Evolutionary conservation across 1,140 invertebrate genomes (phyloP).

Genomic region (Venturia canescens): DNA sequence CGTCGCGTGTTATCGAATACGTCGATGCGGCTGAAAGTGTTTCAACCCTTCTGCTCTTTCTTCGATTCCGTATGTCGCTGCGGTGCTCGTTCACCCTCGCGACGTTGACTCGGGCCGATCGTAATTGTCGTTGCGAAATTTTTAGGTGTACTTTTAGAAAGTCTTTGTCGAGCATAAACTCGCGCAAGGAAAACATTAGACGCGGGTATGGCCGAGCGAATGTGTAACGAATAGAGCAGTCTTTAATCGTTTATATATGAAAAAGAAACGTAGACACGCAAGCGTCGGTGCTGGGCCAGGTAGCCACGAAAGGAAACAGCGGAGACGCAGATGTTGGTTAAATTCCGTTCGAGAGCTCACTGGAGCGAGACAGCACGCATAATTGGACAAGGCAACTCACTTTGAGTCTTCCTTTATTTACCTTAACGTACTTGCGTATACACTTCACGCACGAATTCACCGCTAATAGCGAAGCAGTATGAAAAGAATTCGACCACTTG

Average conservation of each 20-base stretch:
- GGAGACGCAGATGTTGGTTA: conserved; percentile 74
- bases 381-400: conserved; percentile 77
- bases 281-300: conserved; percentile 38
- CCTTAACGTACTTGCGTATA: conserved; percentile 46
- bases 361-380: conserved; percentile 73
- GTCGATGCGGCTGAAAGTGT: neutral
- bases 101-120: conserved; percentile 57
- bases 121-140: conserved; percentile 52
- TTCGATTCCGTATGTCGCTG: conserved; percentile 65
- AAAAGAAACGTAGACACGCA: conserved; percentile 30
- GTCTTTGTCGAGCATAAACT: conserved; percentile 42
- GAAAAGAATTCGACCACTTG: conserved; percentile 1
- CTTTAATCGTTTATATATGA: conserved; percentile 13
- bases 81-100: conserved; percentile 73
- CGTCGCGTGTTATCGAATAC: neutral
- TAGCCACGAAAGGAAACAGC: conserved; percentile 67
- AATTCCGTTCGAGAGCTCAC: conserved; percentile 76
- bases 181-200: conserved; percentile 13
- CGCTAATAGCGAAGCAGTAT: neutral
- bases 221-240: neutral
- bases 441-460: conserved; percentile 37
- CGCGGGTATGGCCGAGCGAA: conserved; percentile 52
- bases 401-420: conserved; percentile 73
- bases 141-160: conserved; percentile 46
- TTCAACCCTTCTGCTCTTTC: conserved; percentile 42